Percentiles rank a stretch among this genome's conserved stretches.
Evolutionary conservation across 2,797 vertebrate genomes (phyloP).

Genomic region (Pipistrellus pygmaeus): DNA sequence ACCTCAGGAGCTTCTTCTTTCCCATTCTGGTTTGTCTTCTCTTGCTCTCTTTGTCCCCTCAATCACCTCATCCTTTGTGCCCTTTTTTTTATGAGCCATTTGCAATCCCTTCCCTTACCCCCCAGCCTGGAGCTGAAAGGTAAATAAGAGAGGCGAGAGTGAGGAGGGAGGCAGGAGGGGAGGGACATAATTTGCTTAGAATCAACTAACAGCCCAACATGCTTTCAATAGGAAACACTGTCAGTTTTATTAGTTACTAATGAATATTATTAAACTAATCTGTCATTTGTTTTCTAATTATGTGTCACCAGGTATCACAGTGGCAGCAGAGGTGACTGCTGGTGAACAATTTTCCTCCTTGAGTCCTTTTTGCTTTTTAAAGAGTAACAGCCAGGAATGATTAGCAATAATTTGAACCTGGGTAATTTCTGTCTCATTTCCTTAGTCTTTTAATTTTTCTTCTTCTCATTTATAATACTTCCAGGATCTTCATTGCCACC

Average conservation of each 20-base stretch:
- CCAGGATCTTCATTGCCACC: neutral
- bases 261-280: conserved; percentile 92
- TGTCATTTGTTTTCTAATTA: conserved; percentile 92
- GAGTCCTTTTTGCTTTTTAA: conserved; percentile 6
- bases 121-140: conserved; percentile 76
- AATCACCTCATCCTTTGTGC: neutral
- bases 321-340: conserved; percentile 87
- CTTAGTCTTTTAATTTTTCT: conserved; percentile 3
- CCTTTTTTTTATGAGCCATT: conserved; percentile 55
- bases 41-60: conserved; percentile 63
- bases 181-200: conserved; percentile 86
- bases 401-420: conserved; percentile 75
- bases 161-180: neutral
- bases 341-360: conserved; percentile 69
- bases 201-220: conserved; percentile 84
- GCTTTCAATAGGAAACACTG: conserved; percentile 87
- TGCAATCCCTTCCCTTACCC: neutral
- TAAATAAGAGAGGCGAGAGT: neutral
- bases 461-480: neutral
- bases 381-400: conserved; percentile 77
- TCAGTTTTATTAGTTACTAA: conserved; percentile 89
- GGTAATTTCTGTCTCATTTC: neutral
- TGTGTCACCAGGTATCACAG: conserved; percentile 86
- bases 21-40: neutral
- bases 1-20: conserved; percentile 16